phyloP scores from a whole-genome alignment of 1,140 invertebrate genomes.

The Orius laevigatus region DNA sequence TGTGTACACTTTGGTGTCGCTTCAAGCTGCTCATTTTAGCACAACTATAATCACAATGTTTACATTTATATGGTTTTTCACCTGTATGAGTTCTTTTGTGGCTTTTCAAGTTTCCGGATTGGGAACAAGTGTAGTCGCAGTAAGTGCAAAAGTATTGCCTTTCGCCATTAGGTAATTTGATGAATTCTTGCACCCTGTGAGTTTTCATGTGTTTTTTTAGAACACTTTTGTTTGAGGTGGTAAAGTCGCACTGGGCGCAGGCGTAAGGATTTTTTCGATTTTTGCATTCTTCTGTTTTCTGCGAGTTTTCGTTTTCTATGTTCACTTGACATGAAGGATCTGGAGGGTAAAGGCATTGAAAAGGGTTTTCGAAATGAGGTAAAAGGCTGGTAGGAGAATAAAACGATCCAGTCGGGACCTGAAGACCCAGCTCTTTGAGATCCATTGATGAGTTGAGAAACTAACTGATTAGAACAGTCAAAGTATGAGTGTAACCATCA shows the following conservation, averaged over 20 bases:
- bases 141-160: too few species aligned
- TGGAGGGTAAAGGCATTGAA: background rate
- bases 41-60: constrained; percentile 34
- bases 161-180: too few species aligned
- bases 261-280: too few species aligned
- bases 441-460: constrained; percentile 2
- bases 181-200: too few species aligned
- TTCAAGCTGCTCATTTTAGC: constrained; percentile 52
- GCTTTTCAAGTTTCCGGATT: too few species aligned
- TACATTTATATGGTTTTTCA: constrained; percentile 41
- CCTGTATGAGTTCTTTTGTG: constrained; percentile 40
- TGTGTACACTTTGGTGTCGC: constrained; percentile 28
- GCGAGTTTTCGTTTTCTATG: too few species aligned
- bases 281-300: too few species aligned
- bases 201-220: too few species aligned
- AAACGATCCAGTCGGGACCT: constrained; percentile 5
- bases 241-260: too few species aligned
- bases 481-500: too few species aligned
- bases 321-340: constrained; percentile 4
- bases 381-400: constrained; percentile 1
- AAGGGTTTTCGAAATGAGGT: background rate
- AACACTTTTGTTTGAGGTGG: too few species aligned
- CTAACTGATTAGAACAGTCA: too few species aligned
- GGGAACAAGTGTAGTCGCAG: constrained; percentile 22
- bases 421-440: constrained; percentile 11